Evolutionary conservation across 2,888 invertebrate genomes (phyloP).

Genomic region (Calameuta filiformis): DNA sequence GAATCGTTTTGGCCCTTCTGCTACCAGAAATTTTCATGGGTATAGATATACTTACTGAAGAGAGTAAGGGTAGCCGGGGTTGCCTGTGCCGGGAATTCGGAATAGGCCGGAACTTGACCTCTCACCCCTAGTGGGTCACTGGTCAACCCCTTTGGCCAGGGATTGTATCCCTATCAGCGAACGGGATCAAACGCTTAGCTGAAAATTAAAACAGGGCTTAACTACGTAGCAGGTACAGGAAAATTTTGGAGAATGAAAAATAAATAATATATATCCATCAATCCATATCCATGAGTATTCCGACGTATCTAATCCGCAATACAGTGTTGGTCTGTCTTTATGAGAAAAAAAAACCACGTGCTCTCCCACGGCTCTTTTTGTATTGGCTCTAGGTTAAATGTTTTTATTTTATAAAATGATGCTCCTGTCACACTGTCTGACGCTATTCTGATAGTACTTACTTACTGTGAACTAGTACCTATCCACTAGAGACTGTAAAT

Average conservation of each 20-base stretch:
- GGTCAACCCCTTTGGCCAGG: slow-evolving; percentile 46
- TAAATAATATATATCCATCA: too few species aligned
- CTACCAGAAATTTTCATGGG: too few species aligned
- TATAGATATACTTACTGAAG: neutral
- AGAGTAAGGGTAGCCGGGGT: neutral
- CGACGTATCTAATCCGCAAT: too few species aligned
- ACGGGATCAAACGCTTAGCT: slow-evolving; percentile 50
- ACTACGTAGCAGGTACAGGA: neutral
- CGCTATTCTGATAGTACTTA: too few species aligned
- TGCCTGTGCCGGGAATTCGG: neutral
- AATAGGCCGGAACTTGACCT: slow-evolving; percentile 17
- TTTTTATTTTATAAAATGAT: slow-evolving; percentile 43
- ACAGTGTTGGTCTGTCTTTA: too few species aligned
- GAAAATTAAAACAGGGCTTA: slow-evolving; percentile 45
- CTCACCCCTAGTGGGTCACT: slow-evolving; percentile 50
- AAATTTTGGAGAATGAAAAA: too few species aligned
- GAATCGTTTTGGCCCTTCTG: too few species aligned
- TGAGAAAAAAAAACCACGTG: too few species aligned
- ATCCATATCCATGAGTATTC: too few species aligned
- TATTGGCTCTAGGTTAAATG: slow-evolving; percentile 35
- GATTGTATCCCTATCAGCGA: slow-evolving; percentile 42
- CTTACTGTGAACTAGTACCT: too few species aligned
- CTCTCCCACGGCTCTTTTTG: too few species aligned
- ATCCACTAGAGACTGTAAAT: too few species aligned
- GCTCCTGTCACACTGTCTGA: neutral